These are phyloP conservation scores for Crotalus horridus DNA, from an alignment of 2,113 vertebrate species.

Conservation along the genomic window DNA sequence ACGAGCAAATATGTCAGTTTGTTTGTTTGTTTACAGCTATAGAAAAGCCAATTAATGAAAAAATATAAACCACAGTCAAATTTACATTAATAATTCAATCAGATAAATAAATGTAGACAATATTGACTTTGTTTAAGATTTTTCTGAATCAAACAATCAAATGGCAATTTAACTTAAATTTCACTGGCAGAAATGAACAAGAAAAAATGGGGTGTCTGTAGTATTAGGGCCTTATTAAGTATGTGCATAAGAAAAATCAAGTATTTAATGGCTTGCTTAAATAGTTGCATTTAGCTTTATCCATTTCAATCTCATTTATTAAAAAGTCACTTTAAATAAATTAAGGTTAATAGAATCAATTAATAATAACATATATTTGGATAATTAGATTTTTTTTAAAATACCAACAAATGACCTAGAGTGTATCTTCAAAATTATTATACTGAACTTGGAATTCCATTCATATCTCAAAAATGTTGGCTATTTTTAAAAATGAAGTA, in stretches of 20 bases:
- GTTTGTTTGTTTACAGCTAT: slow-evolving; percentile 18
- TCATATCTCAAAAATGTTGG: neutral
- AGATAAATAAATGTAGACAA: slow-evolving; percentile 69
- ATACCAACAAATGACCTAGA: neutral
- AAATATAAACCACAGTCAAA: slow-evolving; percentile 60
- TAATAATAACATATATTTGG: slow-evolving; percentile 3
- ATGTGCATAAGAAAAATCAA: neutral
- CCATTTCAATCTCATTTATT: slow-evolving; percentile 19
- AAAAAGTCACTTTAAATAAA: slow-evolving; percentile 1
- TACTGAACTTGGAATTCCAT: neutral
- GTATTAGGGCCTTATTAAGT: slow-evolving; percentile 6
- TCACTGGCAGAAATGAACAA: slow-evolving; percentile 21
- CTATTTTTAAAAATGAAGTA: neutral
- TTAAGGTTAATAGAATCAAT: neutral
- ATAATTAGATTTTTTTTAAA: neutral
- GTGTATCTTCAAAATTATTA: neutral
- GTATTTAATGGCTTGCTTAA: slow-evolving; percentile 15
- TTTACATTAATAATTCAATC: slow-evolving; percentile 51
- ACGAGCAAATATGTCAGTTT: neutral
- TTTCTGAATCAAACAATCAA: slow-evolving; percentile 29
- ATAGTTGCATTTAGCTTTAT: neutral
- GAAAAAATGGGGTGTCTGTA: neutral
- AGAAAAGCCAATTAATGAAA: slow-evolving; percentile 36
- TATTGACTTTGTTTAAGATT: slow-evolving; percentile 47
- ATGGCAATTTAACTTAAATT: slow-evolving; percentile 39